Base-by-base conservation (phyloP, 2,797 vertebrate genomes). In the Cygnus olor region DNA sequence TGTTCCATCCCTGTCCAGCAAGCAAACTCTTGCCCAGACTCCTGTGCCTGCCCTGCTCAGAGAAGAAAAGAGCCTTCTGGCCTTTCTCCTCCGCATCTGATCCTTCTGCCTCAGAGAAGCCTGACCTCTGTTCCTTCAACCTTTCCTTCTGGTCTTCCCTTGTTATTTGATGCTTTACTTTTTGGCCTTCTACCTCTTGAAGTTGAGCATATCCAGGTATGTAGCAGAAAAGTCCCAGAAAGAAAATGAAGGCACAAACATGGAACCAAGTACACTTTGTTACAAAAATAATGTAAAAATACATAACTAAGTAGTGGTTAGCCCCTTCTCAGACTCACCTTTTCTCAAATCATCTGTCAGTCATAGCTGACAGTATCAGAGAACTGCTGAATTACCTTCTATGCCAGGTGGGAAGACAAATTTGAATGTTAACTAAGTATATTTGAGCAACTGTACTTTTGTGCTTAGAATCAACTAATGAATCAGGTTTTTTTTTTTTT, bases 111-210 rank as follows among this genome's bases (percentile, higher is more conserved):
- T n/a, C 1, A 2, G n/a, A 63, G 38, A 89, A 77, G 40, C 18
- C 8, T 2, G 0, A 36, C 42, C 8, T 65, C 58, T 79, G 42
- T n/a, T 40, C 38, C 12, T 66, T 51, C 10, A 8, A 17, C 1
- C 1, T 21, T 66, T 40, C 24, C 9, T 83, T 24, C 12, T 51
- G 30, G 5, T 8, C 18, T 74, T 85, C 38, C 27, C 73, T 85
- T 44, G 78, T 49, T 72, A n/a, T 36, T n/a, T 54, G 40, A 68
- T 80, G 17, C 12, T 88, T 83, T 53, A 38, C 15, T 34, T 80
- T 74, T 45, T 60, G 54, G 36, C 5, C 68, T 81, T 76, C 13
- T 79, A 64, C 12, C 11, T 3, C 36, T 80, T 78, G 6, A 69
- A 73, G 14, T 32, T 65, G 32, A 77, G 83, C 6, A 49, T 10